Conservation (phyloP, 2,113 vertebrate species). For the Macrotis lagotis region DNA sequence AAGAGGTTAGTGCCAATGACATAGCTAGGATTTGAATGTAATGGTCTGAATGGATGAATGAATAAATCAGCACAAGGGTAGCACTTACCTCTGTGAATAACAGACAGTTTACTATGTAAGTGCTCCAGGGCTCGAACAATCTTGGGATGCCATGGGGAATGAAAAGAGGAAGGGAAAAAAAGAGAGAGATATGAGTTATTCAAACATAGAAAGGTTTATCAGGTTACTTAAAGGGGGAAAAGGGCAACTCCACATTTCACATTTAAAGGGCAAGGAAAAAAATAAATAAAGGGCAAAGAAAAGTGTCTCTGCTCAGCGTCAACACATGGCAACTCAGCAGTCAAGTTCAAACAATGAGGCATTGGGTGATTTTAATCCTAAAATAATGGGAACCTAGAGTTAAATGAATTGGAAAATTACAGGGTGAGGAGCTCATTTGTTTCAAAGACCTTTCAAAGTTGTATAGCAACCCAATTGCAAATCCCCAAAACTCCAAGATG, state of each 20-base stretch:
- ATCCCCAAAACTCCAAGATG: background rate
- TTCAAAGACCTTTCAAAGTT: background rate
- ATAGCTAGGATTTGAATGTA: background rate
- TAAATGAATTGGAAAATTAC: background rate
- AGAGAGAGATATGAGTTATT: background rate
- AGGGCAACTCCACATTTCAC: background rate
- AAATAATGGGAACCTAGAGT: background rate
- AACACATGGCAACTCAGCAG: background rate
- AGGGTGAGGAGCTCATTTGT: background rate
- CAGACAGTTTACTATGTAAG: slow-evolving; percentile 88
- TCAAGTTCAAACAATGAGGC: background rate
- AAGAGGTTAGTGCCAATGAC: background rate
- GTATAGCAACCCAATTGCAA: background rate
- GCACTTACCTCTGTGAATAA: slow-evolving; percentile 87
- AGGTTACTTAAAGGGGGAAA: background rate
- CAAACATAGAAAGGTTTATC: background rate
- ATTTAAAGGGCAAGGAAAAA: background rate
- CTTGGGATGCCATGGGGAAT: slow-evolving; percentile 60
- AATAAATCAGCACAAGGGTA: background rate
- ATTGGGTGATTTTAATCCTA: background rate
- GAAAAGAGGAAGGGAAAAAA: background rate
- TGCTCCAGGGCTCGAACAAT: slow-evolving; percentile 88
- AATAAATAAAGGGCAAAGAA: background rate
- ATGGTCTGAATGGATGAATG: background rate
- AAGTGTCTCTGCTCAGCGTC: background rate